These are phyloP conservation scores for Aphelenchoides fujianensis DNA, from an alignment of 1,140 invertebrate genomes.

Conservation along the genomic window DNA sequence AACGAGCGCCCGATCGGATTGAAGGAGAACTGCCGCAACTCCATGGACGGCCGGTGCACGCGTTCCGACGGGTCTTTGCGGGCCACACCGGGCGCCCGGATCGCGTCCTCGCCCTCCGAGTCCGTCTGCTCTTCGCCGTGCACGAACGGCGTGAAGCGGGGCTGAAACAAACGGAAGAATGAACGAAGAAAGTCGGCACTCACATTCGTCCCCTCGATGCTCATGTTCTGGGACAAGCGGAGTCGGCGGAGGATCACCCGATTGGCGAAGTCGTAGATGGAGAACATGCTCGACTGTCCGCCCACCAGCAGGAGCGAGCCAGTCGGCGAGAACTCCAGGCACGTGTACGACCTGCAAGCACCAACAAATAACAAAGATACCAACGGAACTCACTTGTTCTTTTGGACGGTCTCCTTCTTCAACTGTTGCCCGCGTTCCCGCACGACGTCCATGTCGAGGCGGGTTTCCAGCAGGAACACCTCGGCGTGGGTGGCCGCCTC, in stretches of 20 bases:
- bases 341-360: slow-evolving; percentile 42
- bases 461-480: slow-evolving; percentile 43
- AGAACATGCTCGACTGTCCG: slow-evolving; percentile 49
- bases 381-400: slow-evolving; percentile 32
- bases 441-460: slow-evolving; percentile 43
- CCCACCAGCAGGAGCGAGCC: slow-evolving; percentile 35
- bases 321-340: slow-evolving; percentile 42
- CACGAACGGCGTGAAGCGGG: slow-evolving; percentile 40
- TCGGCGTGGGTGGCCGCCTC: slow-evolving; percentile 26
- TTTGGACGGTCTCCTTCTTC: slow-evolving; percentile 40
- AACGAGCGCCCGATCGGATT: slow-evolving; percentile 40
- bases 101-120: slow-evolving; percentile 14
- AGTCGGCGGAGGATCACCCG: slow-evolving; percentile 35
- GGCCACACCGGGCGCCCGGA: slow-evolving; percentile 36
- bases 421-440: slow-evolving; percentile 27
- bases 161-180: slow-evolving; percentile 24
- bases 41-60: slow-evolving; percentile 25
- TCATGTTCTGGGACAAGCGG: slow-evolving; percentile 34
- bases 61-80: slow-evolving; percentile 40
- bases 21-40: slow-evolving; percentile 33
- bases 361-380: background rate
- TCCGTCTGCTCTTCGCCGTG: slow-evolving; percentile 34
- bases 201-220: slow-evolving; percentile 45
- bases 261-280: slow-evolving; percentile 38
- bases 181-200: too few species aligned